Percentiles rank a stretch among this genome's conserved stretches.
Conservation (phyloP, 2,888 invertebrate species). For the Andrena haemorrhoa region DNA sequence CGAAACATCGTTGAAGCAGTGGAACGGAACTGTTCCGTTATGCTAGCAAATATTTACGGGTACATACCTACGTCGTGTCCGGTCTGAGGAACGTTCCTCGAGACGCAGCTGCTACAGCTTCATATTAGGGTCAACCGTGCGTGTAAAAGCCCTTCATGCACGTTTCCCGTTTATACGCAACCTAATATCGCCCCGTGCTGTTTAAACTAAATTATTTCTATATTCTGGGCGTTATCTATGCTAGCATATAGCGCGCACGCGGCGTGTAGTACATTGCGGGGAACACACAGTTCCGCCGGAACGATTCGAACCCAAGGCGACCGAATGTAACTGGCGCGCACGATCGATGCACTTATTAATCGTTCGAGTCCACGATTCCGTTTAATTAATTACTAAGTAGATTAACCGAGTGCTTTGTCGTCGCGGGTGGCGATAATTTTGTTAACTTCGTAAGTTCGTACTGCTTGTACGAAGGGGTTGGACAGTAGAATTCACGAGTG, state of each 20-base stretch:
- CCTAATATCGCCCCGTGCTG: neutral
- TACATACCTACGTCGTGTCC: neutral
- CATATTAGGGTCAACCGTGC: slow-evolving; percentile 50
- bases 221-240: slow-evolving; percentile 26
- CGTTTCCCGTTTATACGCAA: slow-evolving; percentile 28
- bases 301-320: slow-evolving; percentile 34
- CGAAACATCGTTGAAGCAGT: neutral
- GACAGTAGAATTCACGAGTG: neutral
- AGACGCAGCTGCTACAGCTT: slow-evolving; percentile 54
- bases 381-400: slow-evolving; percentile 26
- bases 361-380: slow-evolving; percentile 21
- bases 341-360: slow-evolving; percentile 43
- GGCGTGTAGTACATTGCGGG: slow-evolving; percentile 5
- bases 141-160: slow-evolving; percentile 57
- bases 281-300: slow-evolving; percentile 8
- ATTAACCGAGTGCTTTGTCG: slow-evolving; percentile 6
- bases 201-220: slow-evolving; percentile 42
- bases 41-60: slow-evolving; percentile 7
- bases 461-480: neutral
- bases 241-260: slow-evolving; percentile 10
- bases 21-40: slow-evolving; percentile 7
- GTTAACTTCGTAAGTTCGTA: slow-evolving; percentile 17
- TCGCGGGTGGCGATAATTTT: slow-evolving; percentile 3
- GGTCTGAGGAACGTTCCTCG: slow-evolving; percentile 37
- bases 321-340: slow-evolving; percentile 15